Percentiles rank a stretch among this genome's conserved stretches.
Evolutionary conservation across 2,888 invertebrate species (phyloP).

Genomic region (Conchocele bisecta): DNA sequence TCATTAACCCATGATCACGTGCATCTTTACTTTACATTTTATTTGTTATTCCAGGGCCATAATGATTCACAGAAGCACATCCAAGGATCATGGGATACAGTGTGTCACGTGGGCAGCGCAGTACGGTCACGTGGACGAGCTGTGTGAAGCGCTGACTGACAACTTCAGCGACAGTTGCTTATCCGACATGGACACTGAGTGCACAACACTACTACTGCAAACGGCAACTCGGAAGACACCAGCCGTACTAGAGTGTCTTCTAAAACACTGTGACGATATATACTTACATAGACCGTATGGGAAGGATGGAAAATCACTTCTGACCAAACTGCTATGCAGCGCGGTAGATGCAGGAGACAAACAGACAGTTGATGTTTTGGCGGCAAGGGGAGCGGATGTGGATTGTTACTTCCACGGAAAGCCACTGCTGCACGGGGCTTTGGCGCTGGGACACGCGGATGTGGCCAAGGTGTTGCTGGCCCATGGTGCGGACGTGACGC

Average conservation of each 20-base stretch:
- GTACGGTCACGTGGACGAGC: too few species aligned
- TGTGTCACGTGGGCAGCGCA: too few species aligned
- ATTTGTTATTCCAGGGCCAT: too few species aligned
- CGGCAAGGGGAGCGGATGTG: constrained; percentile 46
- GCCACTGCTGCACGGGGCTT: constrained; percentile 56
- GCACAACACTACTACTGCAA: too few species aligned
- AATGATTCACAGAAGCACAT: too few species aligned
- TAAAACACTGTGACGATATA: constrained; percentile 41
- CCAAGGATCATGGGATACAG: too few species aligned
- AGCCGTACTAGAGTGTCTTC: constrained; percentile 26
- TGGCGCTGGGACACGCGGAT: constrained; percentile 36
- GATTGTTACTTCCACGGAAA: constrained; percentile 49
- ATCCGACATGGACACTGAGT: too few species aligned
- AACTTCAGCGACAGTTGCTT: too few species aligned
- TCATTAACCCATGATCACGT: too few species aligned
- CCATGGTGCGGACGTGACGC: constrained; percentile 46
- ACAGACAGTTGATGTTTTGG: constrained; percentile 25
- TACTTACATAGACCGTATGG: constrained; percentile 10
- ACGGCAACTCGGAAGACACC: too few species aligned
- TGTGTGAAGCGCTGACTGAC: too few species aligned
- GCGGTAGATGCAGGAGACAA: constrained; percentile 45
- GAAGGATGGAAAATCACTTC: constrained; percentile 34
- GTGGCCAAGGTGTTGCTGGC: constrained; percentile 39
- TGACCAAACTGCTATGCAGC: constrained; percentile 54
- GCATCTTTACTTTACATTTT: too few species aligned